Evolutionary conservation across 37 sponge, comb jelly and placozoan genomes (phyloP), one percentile per base, ranked within the genome.

Genomic region (Spongia lamella): DNA sequence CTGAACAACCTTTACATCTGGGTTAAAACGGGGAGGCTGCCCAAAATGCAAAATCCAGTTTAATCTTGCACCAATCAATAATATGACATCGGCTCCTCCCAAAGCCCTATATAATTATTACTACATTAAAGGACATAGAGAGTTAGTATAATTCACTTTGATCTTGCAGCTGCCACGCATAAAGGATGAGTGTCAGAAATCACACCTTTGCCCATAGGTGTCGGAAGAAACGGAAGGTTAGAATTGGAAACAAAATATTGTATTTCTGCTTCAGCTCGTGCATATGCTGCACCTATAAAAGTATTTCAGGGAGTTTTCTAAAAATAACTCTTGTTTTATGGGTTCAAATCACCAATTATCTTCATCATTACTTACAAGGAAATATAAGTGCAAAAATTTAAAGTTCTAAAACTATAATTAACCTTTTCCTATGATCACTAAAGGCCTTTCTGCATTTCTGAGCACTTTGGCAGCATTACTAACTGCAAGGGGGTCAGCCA

Each of bases 41-140:
- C 96, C 96, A 76, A 95, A 95, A 78, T 95, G 96, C 14, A 95
- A 84, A 7, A 91, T 91, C 96, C 96, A 95, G 83, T 95, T 95
- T 15, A 95, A 70, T 33, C 96, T 43, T 24, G 96, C 96, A 33
- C 96, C 96, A 1, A 95, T 43, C 71, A 95, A 66, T 30, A 95
- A 31, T 1, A 95, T 85, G 36, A 89, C 84, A 55, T 95, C 96
- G 29, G 93, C 86, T 33, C 79, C 83, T 14, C 66, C 73, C 39
- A 95, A 55, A 40, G 86, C 88, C 58, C 88, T 87, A 39, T 5
- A 61, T 35, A 69, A n/a, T 16, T 3, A 40, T 3, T 6, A 55
- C 37, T n/a, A 19, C 21, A 53, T 55, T 16, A 11, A 33, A 32
- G 3, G 27, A 36, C 66, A 14, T 29, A 11, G 62, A 20, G n/a